These are phyloP conservation scores for Daktulosphaira vitifoliae DNA, from an alignment of 1,140 invertebrate genomes.

Conservation along the genomic window DNA sequence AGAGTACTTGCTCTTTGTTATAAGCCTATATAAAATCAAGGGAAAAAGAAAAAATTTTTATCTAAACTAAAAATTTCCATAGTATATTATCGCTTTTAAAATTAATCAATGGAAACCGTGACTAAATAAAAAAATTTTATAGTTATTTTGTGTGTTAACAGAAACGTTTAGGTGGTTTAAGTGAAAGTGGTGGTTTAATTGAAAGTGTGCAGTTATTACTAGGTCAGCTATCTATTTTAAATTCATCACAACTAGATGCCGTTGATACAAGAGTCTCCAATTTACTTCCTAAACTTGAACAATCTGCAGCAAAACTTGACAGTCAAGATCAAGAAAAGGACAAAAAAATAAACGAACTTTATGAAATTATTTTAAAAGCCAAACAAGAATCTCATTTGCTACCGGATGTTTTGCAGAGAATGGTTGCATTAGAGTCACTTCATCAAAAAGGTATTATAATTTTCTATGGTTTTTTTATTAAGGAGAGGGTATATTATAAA, in stretches of 20 bases:
- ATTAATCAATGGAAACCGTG: too few species aligned
- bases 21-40: too few species aligned
- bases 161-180: conserved; percentile 18
- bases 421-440: conserved; percentile 71
- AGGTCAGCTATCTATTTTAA: conserved; percentile 59
- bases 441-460: conserved; percentile 70
- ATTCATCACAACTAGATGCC: conserved; percentile 68
- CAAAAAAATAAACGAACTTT: conserved; percentile 73
- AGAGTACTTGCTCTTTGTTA: too few species aligned
- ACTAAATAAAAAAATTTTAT: too few species aligned
- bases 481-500: too few species aligned
- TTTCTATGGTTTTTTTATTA: conserved; percentile 8
- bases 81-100: too few species aligned
- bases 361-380: conserved; percentile 76
- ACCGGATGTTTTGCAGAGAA: conserved; percentile 71
- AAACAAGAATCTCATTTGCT: conserved; percentile 66
- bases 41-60: too few species aligned
- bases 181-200: conserved; percentile 46
- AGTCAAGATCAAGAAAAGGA: conserved; percentile 62
- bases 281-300: conserved; percentile 65
- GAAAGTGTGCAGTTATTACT: conserved; percentile 61
- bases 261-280: conserved; percentile 67
- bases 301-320: conserved; percentile 58
- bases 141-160: neutral
- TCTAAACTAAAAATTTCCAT: too few species aligned